Percentiles rank a stretch among this genome's conserved stretches.
Evolutionary conservation across 1,140 invertebrate species (phyloP).

Genomic region (Parasteatoda tepidariorum): DNA sequence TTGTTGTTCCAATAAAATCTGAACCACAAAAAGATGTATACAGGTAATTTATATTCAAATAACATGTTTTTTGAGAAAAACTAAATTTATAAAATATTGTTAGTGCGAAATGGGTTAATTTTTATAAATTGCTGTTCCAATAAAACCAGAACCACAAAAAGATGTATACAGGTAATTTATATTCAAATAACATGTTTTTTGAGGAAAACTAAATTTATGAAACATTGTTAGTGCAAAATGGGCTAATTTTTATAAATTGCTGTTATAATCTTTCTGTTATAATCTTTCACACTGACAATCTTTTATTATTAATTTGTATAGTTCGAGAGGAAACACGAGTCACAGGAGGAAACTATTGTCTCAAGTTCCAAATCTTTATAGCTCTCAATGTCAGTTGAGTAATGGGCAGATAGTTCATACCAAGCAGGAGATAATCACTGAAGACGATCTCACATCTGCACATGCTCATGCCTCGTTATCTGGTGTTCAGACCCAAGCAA

Average conservation of each 20-base stretch:
- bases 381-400: constrained; percentile 9
- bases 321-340: background rate
- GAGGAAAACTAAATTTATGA: too few species aligned
- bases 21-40: constrained; percentile 62
- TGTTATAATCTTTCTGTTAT: too few species aligned
- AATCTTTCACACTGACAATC: too few species aligned
- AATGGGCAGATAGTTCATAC: constrained; percentile 40
- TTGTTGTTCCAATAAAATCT: constrained; percentile 64
- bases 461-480: background rate
- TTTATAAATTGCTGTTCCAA: too few species aligned
- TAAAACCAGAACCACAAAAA: constrained; percentile 64
- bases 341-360: constrained; percentile 35
- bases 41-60: constrained; percentile 15
- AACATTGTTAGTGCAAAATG: too few species aligned
- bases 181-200: too few species aligned
- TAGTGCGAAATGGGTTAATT: too few species aligned
- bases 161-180: constrained; percentile 34
- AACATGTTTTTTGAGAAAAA: too few species aligned
- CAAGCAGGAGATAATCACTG: constrained; percentile 53
- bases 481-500: constrained; percentile 1
- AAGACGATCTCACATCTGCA: constrained; percentile 25
- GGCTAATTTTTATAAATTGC: too few species aligned
- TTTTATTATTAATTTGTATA: too few species aligned
- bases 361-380: constrained; percentile 22
- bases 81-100: too few species aligned